These are phyloP conservation scores for Octodon degus DNA, from an alignment of 2,113 vertebrate genomes.

Conservation along the genomic window DNA sequence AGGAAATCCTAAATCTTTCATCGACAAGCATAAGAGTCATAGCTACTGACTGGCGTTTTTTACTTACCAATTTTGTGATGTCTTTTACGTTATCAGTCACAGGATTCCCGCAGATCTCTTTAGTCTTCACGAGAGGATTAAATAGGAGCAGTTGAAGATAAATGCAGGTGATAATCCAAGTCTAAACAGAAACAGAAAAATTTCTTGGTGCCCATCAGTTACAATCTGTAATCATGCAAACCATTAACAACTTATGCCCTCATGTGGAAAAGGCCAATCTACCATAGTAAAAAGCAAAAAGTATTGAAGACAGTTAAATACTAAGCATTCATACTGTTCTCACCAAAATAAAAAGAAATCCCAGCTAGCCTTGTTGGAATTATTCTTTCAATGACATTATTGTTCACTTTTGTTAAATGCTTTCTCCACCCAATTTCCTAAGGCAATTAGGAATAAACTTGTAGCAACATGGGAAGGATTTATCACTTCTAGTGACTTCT, in stretches of 20 bases:
- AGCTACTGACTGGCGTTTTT: neutral
- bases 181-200: slow-evolving; percentile 84
- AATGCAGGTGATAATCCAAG: slow-evolving; percentile 92
- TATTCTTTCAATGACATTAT: slow-evolving; percentile 58
- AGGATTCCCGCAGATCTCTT: slow-evolving; percentile 87
- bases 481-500: slow-evolving; percentile 45
- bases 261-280: neutral
- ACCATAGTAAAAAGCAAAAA: neutral
- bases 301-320: slow-evolving; percentile 16
- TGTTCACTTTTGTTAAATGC: slow-evolving; percentile 51
- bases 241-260: neutral
- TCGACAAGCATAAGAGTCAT: neutral
- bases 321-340: neutral
- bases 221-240: slow-evolving; percentile 13
- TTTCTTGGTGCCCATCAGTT: slow-evolving; percentile 54
- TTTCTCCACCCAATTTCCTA: slow-evolving; percentile 50
- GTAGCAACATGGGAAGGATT: slow-evolving; percentile 60
- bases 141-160: slow-evolving; percentile 90
- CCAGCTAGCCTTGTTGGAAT: neutral
- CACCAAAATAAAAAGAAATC: neutral
- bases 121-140: slow-evolving; percentile 87
- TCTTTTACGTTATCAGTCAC: slow-evolving; percentile 91
- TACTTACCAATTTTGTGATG: slow-evolving; percentile 88
- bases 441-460: slow-evolving; percentile 55
- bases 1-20: neutral